Conservation (phyloP, 1,140 invertebrate genomes). For the Drosophila albomicans region DNA sequence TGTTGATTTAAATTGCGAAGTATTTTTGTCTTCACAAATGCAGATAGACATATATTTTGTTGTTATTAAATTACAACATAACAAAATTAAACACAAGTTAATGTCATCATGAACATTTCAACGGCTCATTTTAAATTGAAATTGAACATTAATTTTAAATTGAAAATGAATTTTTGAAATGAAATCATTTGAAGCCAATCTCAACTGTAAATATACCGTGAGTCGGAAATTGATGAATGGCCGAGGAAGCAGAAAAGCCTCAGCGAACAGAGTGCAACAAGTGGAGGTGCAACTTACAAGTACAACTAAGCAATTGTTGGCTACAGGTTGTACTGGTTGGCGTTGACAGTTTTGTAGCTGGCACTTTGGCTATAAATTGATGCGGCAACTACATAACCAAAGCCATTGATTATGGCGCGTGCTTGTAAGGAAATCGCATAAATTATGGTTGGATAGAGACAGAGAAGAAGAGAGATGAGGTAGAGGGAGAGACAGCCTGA, state of each 20-base stretch:
- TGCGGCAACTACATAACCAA: slow-evolving; percentile 31
- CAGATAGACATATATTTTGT: not conserved
- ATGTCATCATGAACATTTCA: slow-evolving; percentile 17
- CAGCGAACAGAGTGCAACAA: not conserved
- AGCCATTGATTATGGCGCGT: slow-evolving; percentile 48
- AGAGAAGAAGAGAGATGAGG: not conserved
- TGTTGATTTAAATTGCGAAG: no score
- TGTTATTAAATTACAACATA: not conserved
- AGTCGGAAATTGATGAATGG: slow-evolving; percentile 34
- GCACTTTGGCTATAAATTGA: slow-evolving; percentile 40
- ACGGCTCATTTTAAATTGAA: slow-evolving; percentile 6
- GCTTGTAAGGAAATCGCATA: slow-evolving; percentile 76
- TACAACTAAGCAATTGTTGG: not conserved
- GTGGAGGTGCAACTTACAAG: not conserved
- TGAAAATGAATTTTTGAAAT: slow-evolving; percentile 25
- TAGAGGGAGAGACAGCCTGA: not conserved
- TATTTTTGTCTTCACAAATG: no score
- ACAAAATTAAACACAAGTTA: not conserved
- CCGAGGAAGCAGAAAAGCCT: not conserved
- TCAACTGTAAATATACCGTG: slow-evolving; percentile 13
- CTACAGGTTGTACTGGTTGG: slow-evolving; percentile 52
- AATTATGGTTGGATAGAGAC: slow-evolving; percentile 51
- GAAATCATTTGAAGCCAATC: slow-evolving; percentile 25
- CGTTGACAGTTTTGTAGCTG: slow-evolving; percentile 51
- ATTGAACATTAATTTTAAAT: slow-evolving; percentile 17